Evolutionary conservation across 2,113 vertebrate species (phyloP).

Genomic region (Penelope pileata): DNA sequence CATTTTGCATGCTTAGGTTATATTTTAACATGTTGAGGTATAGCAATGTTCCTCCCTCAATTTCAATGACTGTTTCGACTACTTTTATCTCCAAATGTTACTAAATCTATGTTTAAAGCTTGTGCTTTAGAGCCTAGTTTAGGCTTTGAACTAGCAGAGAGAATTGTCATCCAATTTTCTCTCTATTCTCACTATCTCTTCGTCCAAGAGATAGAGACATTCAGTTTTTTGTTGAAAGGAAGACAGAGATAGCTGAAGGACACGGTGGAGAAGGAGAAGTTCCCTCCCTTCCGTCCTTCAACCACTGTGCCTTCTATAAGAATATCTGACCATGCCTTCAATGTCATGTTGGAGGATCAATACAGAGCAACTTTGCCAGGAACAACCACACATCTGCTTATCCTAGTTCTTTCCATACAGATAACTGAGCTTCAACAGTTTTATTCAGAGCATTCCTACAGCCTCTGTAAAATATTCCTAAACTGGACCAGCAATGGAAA

Average conservation of each 20-base stretch:
- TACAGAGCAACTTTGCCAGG: not conserved
- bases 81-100: not conserved
- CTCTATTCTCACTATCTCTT: not conserved
- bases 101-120: not conserved
- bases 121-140: not conserved
- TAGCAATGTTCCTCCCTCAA: not conserved
- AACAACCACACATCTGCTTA: not conserved
- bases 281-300: not conserved
- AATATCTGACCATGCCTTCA: not conserved
- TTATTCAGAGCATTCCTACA: not conserved
- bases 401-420: not conserved
- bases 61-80: not conserved
- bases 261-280: not conserved
- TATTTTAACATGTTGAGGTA: not conserved
- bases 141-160: not conserved
- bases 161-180: not conserved
- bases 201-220: not conserved
- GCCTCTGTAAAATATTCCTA: not conserved
- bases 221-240: not conserved
- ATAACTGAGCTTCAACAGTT: not conserved
- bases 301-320: not conserved
- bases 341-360: not conserved
- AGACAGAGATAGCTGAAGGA: not conserved
- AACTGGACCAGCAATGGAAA: not conserved
- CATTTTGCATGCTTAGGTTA: not conserved